Evolutionary conservation across 1,140 invertebrate genomes (phyloP), one percentile per base, ranked within the genome.

Genomic region (Drosophila lacertosa): DNA sequence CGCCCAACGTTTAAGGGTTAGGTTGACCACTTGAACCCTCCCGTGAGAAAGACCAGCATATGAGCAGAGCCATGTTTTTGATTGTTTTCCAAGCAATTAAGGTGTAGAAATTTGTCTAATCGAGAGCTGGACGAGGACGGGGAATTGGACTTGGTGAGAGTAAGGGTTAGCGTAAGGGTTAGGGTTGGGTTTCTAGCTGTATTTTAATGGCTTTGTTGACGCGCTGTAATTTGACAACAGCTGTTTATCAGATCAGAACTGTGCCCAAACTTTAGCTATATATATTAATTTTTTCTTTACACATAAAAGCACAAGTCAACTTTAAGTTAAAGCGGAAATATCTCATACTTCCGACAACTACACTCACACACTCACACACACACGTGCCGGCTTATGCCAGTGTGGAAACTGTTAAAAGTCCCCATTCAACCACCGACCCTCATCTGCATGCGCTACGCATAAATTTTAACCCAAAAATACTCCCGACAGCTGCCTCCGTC

Each of bases 81-180:
- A 72, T 76, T 68, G 54, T 70, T 70, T 40, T 48, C 59, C 1
- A 39, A 74, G 65, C 74, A 77, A 77, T 77, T 74, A 77, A 74
- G 74, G 71, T 74, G 71, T 74, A 74, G 54, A 74, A 70, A 77
- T 77, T 77, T 77, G 71, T 77, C 65, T 77, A 77, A 77, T 74
- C 65, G 74, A 13, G 62, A 39, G 47, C 29, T 47, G 53, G 62
- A n/a, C 33, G 15, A n/a, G n/a, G n/a, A n/a, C n/a, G n/a, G n/a
- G n/a, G n/a, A n/a, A n/a, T 5, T 2, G 42, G 2, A 24, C 9
- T 50, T 50, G 15, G 22, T 11, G 7, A 1, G 47, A 10, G 10
- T 3, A 26, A n/a, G 24, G 13, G 26, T 42, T 6, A 15, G 3
- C 9, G 48, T 32, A 13, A n/a, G n/a, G n/a, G n/a, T n/a, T n/a